Conservation (phyloP, 1,140 invertebrate species). For the Drosophila ercepeae region DNA sequence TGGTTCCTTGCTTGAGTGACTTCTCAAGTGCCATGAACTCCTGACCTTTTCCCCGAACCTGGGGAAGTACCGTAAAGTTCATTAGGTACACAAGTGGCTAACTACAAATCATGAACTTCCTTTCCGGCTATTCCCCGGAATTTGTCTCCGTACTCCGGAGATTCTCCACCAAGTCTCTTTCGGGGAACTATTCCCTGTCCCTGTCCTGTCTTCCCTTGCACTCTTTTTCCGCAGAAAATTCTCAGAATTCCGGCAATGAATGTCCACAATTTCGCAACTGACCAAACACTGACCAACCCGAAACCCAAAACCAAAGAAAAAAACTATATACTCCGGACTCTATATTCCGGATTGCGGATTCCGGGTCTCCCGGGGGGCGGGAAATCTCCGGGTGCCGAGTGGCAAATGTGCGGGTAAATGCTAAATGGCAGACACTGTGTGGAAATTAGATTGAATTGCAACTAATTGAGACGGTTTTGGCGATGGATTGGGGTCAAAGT, state of each 20-base stretch:
- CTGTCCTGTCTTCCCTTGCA: background rate
- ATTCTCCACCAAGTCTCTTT: background rate
- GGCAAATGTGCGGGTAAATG: constrained; percentile 1
- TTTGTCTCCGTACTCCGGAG: constrained; percentile 17
- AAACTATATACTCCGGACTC: constrained; percentile 40
- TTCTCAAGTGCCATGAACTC: background rate
- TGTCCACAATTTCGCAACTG: constrained; percentile 59
- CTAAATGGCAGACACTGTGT: constrained; percentile 8
- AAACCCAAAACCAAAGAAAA: background rate
- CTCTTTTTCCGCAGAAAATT: constrained; percentile 17
- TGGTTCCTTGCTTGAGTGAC: background rate
- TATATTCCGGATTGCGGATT: constrained; percentile 15
- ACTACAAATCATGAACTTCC: constrained; percentile 28
- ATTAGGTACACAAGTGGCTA: constrained; percentile 39
- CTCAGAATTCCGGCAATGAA: constrained; percentile 66
- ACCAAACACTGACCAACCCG: background rate
- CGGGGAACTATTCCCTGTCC: background rate
- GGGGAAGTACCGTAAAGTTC: constrained; percentile 19
- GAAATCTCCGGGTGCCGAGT: background rate
- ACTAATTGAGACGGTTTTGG: constrained; percentile 21
- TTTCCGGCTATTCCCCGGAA: constrained; percentile 5
- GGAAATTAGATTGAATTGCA: constrained; percentile 31
- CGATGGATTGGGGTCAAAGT: background rate
- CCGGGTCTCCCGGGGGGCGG: constrained; percentile 10
- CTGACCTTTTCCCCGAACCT: constrained; percentile 1